phyloP scores from a whole-genome alignment of 2,797 vertebrate genomes.

The Streptopelia turtur region DNA sequence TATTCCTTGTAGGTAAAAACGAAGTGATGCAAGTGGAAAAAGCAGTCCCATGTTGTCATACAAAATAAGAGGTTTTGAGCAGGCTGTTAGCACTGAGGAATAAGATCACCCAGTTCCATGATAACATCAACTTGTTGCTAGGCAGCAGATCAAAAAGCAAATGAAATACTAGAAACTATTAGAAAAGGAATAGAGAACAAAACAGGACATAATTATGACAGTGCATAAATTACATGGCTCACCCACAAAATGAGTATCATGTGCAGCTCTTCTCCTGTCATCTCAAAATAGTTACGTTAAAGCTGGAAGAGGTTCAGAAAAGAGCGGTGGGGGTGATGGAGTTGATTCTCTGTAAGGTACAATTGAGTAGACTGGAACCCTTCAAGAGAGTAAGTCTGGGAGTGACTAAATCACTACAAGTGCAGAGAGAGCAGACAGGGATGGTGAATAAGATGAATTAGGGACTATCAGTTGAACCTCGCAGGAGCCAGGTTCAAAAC shows the following conservation, averaged over 20 bases:
- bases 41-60: not conserved
- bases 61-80: constrained; percentile 8
- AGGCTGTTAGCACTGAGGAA: not conserved
- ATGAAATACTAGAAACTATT: constrained; percentile 64
- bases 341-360: not conserved
- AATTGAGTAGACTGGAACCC: not conserved
- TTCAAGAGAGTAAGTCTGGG: not conserved
- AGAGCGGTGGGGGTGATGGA: not conserved
- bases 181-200: not conserved
- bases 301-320: not conserved
- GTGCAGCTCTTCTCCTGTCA: not conserved
- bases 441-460: not conserved
- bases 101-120: not conserved
- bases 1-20: not conserved
- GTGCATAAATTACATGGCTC: not conserved
- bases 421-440: not conserved
- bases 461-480: not conserved
- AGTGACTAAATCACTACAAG: not conserved
- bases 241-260: not conserved
- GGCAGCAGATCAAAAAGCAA: constrained; percentile 41
- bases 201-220: constrained; percentile 1
- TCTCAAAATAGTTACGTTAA: not conserved
- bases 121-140: constrained; percentile 47
- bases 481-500: not conserved
- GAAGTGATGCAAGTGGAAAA: not conserved